These are phyloP conservation scores for Cygnus olor DNA, from an alignment of 2,797 vertebrate species.

Conservation along the genomic window DNA sequence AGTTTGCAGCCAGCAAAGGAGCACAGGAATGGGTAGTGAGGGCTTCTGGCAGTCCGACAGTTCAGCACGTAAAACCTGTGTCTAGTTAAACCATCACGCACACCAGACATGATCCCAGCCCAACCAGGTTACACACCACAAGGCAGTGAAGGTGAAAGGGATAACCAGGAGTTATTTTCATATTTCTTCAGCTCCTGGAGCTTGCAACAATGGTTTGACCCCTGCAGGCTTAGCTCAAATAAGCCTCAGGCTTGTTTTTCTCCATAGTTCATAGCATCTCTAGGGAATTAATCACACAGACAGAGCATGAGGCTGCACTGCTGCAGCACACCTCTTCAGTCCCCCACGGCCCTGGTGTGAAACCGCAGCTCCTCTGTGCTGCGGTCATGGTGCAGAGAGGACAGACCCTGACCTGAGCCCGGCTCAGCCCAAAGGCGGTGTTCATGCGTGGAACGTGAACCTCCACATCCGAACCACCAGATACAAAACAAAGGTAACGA, in stretches of 20 bases:
- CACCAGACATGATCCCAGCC: background rate
- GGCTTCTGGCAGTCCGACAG: background rate
- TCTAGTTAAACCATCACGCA: background rate
- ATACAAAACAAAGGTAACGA: accelerated
- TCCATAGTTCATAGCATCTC: background rate
- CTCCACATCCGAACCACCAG: accelerated
- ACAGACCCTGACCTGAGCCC: accelerated
- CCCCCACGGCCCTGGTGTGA: background rate
- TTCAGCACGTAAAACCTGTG: accelerated
- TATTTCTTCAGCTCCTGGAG: background rate
- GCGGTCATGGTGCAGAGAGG: background rate
- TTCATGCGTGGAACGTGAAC: background rate
- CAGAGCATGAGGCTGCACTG: background rate
- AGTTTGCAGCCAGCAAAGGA: background rate
- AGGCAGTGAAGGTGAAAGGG: background rate
- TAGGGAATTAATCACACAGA: background rate
- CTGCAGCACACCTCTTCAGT: background rate
- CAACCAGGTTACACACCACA: background rate
- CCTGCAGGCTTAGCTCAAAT: background rate
- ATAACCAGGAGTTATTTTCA: background rate
- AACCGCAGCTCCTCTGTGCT: background rate
- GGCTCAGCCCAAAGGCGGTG: accelerated
- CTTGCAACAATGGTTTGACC: background rate
- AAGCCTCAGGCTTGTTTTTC: background rate
- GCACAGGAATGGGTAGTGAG: background rate